Percentiles rank a stretch among this genome's conserved stretches.
Evolutionary conservation across 2,797 vertebrate genomes (phyloP).

Genomic region (Gymnothorax javanicus): DNA sequence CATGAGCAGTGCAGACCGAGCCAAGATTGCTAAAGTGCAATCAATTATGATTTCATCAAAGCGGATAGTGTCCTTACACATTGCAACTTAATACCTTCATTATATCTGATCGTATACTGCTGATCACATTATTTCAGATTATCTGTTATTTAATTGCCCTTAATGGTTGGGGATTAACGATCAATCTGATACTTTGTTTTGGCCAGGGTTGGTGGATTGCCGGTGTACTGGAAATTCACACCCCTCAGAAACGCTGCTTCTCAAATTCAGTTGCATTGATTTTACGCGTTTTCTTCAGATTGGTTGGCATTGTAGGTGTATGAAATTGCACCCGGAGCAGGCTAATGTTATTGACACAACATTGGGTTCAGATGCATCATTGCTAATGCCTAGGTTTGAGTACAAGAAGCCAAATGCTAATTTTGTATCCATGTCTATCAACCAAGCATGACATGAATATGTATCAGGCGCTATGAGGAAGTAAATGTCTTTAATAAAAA

Average conservation of each 20-base stretch:
- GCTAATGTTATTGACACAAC: not conserved
- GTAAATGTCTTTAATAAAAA: no score
- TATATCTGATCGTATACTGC: not conserved
- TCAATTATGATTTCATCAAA: conserved; percentile 6
- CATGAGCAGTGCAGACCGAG: not conserved
- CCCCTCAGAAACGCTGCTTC: not conserved
- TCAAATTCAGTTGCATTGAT: not conserved
- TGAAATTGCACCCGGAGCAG: not conserved
- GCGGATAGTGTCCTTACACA: not conserved
- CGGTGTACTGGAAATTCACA: not conserved
- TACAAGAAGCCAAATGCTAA: not conserved
- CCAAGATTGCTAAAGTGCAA: not conserved
- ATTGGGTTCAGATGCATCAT: not conserved
- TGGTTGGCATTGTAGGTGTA: not conserved
- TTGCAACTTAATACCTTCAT: not conserved
- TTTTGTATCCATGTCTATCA: not conserved
- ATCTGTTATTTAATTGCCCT: not conserved
- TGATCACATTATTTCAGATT: not conserved
- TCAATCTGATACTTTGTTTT: not conserved
- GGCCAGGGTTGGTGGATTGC: not conserved
- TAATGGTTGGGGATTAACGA: not conserved
- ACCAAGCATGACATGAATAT: not conserved
- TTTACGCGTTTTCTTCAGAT: not conserved
- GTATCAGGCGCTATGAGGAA: not conserved
- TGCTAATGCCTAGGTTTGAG: not conserved